Evolutionary conservation across 2,797 vertebrate genomes (phyloP), one percentile per base, ranked within the genome.

Genomic region (Pseudochirops cupreus): DNA sequence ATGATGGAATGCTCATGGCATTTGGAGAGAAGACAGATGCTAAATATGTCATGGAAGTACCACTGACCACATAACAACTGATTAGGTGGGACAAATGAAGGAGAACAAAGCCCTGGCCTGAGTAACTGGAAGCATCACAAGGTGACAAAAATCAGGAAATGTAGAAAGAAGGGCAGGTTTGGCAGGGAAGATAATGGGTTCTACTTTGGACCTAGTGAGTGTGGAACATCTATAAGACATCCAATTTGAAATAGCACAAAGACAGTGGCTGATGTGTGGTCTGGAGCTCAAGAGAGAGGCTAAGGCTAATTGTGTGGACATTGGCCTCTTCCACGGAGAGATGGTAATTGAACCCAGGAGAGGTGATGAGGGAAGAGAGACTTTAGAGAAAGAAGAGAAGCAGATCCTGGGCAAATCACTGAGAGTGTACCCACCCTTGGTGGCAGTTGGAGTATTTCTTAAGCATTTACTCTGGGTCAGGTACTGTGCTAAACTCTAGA

Each of bases 351-450:
- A 50, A 50, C 10, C 39, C 39, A 87, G 11, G 21, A 28, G 21
- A 26, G 24, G 7, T 12, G 39, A 46, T 50, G 39, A 50, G 9
- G 3, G 26, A 50, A 50, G 21, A 87, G 39, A 26, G 26, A 87
- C 50, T 87, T 5, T 87, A 50, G 39, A 87, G 74, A 50, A 50
- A 28, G 21, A 87, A 82, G 67, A 82, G 24, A 87, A 50, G 39
- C 0, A 1, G n/a, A 82, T 82, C 33, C n/a, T 1, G 0, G 74
- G 46, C 1, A 12, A 21, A 4, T 9, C 9, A 28, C 4, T 50
- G 74, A 3, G 24, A 50, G 1, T 11, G 12, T 87, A 26, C 24
- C 24, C 39, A 46, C 3, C 74, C 74, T 50, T 74, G 21, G 67
- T 9, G 13, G 2, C 39, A 82, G 18, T 9, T 39, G 18, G 21